These are phyloP conservation scores for Stenodera caucasica DNA, from an alignment of 2,888 invertebrate genomes.

Conservation along the genomic window DNA sequence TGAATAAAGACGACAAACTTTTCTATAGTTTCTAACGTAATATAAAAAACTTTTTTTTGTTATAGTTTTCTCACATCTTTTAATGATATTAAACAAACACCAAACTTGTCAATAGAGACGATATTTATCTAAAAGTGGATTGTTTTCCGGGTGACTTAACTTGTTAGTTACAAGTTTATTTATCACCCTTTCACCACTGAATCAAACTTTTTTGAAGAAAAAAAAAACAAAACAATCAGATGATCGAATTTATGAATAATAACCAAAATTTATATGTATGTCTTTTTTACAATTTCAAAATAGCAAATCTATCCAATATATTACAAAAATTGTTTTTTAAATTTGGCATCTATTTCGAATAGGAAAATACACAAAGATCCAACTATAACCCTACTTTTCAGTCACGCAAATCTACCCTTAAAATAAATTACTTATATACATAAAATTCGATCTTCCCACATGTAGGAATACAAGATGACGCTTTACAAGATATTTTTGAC, in stretches of 20 bases:
- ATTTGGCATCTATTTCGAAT: too few species aligned
- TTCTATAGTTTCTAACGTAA: too few species aligned
- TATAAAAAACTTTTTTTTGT: too few species aligned
- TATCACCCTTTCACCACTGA: slow-evolving; percentile 11
- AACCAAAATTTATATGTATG: too few species aligned
- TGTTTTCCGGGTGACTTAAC: slow-evolving; percentile 19
- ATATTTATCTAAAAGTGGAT: slow-evolving; percentile 1
- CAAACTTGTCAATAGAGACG: background rate
- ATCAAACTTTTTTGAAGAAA: background rate
- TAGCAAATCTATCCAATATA: too few species aligned
- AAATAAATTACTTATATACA: slow-evolving; percentile 22
- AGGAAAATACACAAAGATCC: too few species aligned
- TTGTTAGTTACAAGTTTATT: slow-evolving; percentile 7
- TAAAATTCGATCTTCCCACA: too few species aligned
- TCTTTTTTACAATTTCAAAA: too few species aligned
- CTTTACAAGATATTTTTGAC: background rate
- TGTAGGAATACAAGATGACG: slow-evolving; percentile 4
- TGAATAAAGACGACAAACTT: too few species aligned
- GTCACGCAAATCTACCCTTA: slow-evolving; percentile 30
- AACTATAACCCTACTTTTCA: slow-evolving; percentile 26
- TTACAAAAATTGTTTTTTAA: slow-evolving; percentile 24
- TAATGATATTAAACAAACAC: background rate
- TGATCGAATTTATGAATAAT: too few species aligned
- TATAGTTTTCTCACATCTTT: too few species aligned
- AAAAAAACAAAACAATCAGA: too few species aligned